These are phyloP conservation scores for Strix aluco DNA, from an alignment of 2,113 vertebrate species.

Conservation along the genomic window DNA sequence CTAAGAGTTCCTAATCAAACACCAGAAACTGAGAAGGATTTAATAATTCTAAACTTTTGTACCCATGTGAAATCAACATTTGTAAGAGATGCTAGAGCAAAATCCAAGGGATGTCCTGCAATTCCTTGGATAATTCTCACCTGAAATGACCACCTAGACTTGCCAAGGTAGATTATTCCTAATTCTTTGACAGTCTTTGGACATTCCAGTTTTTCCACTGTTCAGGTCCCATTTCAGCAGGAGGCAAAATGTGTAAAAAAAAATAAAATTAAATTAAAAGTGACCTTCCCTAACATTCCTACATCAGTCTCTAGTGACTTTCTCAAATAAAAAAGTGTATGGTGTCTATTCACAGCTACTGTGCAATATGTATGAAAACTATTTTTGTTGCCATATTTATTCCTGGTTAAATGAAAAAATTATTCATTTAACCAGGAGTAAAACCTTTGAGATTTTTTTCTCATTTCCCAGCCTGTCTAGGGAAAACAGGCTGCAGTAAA, in stretches of 20 bases:
- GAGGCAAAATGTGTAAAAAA: background rate
- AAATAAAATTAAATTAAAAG: background rate
- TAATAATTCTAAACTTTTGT: background rate
- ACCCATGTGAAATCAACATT: background rate
- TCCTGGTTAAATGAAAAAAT: constrained; percentile 72
- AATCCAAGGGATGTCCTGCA: background rate
- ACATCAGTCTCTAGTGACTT: constrained; percentile 29
- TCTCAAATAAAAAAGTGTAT: constrained; percentile 7
- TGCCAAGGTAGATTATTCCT: background rate
- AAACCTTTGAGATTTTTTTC: constrained; percentile 73
- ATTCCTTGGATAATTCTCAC: background rate
- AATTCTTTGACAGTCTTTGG: background rate
- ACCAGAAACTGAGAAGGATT: background rate
- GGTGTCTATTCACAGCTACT: constrained; percentile 51
- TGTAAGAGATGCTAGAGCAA: background rate
- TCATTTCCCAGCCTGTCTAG: constrained; percentile 69
- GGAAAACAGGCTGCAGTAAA: constrained; percentile 74
- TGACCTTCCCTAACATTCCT: constrained; percentile 29
- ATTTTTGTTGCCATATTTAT: constrained; percentile 66
- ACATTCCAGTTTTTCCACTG: constrained; percentile 12
- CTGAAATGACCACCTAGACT: background rate
- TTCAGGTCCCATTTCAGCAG: background rate
- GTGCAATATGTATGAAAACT: constrained; percentile 49
- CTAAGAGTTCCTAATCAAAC: background rate
- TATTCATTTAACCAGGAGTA: constrained; percentile 73